These are phyloP conservation scores for Caenorhabditis becei DNA, from an alignment of 2,888 invertebrate species.

Conservation along the genomic window DNA sequence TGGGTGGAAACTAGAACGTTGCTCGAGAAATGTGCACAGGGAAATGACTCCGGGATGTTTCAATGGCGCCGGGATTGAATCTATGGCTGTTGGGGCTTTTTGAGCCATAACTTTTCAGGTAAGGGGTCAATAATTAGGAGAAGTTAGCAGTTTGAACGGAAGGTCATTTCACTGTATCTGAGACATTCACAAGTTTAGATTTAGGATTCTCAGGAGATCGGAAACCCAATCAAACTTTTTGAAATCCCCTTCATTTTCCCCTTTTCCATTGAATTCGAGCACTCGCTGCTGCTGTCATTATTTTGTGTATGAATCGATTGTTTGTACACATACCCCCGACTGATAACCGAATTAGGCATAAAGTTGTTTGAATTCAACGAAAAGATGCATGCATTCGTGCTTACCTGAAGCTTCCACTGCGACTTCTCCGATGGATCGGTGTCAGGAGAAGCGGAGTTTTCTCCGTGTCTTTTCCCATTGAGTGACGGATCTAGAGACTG, in stretches of 20 bases:
- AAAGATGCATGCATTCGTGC: not conserved
- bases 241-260: too few relatives aligned
- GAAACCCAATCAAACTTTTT: too few relatives aligned
- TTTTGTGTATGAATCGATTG: slow-evolving; percentile 43
- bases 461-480: slow-evolving; percentile 47
- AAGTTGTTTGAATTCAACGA: not conserved
- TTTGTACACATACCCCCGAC: slow-evolving; percentile 29
- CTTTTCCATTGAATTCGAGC: not conserved
- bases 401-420: slow-evolving; percentile 27
- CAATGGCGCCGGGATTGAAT: too few relatives aligned
- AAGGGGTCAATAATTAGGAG: too few relatives aligned
- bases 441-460: slow-evolving; percentile 38
- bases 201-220: too few relatives aligned
- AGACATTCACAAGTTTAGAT: too few relatives aligned
- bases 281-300: slow-evolving; percentile 12
- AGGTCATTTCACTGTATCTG: too few relatives aligned
- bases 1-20: too few relatives aligned
- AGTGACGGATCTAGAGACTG: slow-evolving; percentile 19
- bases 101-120: too few relatives aligned
- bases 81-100: too few relatives aligned
- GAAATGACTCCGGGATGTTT: too few relatives aligned
- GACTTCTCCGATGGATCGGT: slow-evolving; percentile 6
- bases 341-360: slow-evolving; percentile 19
- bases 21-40: not conserved
- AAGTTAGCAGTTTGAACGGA: too few relatives aligned